These are phyloP conservation scores for Himalopsyche tibetana DNA, from an alignment of 2,888 invertebrate species.

Conservation along the genomic window DNA sequence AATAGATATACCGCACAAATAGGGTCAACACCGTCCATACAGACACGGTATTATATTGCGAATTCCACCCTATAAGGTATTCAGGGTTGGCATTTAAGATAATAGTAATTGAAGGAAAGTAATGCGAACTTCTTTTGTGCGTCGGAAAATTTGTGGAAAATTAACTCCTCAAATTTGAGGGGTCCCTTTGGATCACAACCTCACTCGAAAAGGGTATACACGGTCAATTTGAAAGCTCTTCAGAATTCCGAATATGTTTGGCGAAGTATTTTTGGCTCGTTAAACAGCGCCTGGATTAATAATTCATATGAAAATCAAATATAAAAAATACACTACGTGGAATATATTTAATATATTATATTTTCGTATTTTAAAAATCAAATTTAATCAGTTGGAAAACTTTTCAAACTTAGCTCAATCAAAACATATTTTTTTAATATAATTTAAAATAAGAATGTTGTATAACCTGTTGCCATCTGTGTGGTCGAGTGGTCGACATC, in stretches of 20 bases:
- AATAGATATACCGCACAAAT: not conserved
- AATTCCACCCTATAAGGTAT: not conserved
- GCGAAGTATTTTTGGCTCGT: not conserved
- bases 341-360: too few relatives aligned
- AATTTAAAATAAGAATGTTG: too few relatives aligned
- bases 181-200: not conserved
- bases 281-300: not conserved
- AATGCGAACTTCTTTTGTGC: not conserved
- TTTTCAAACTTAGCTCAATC: too few relatives aligned
- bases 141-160: constrained; percentile 1
- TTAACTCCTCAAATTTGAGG: not conserved
- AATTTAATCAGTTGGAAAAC: too few relatives aligned
- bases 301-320: not conserved
- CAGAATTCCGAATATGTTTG: not conserved
- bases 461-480: too few relatives aligned
- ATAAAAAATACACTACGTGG: not conserved
- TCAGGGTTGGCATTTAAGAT: constrained; percentile 4
- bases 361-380: too few relatives aligned
- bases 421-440: too few relatives aligned
- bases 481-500: too few relatives aligned
- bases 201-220: not conserved
- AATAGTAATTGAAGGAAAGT: not conserved
- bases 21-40: not conserved
- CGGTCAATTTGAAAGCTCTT: not conserved
- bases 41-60: not conserved